Percentiles rank a stretch among this genome's conserved stretches.
These are phyloP conservation scores for Sorex araneus DNA, from an alignment of 2,113 vertebrate species.

Conservation along the genomic window DNA sequence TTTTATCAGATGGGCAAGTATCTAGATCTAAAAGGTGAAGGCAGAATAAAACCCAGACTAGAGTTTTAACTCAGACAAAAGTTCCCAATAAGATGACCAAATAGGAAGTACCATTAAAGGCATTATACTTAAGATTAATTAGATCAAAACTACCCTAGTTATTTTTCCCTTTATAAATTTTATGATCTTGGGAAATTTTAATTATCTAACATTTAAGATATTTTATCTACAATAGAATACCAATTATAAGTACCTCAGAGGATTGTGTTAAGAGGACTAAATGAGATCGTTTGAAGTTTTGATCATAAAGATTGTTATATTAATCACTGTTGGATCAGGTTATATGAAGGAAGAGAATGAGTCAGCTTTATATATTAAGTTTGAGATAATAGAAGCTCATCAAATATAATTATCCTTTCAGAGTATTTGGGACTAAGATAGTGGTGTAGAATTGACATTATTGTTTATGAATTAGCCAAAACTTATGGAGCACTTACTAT, in stretches of 20 bases:
- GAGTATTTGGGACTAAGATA: not conserved
- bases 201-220: no score
- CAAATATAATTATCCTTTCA: not conserved
- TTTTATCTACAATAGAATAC: no score
- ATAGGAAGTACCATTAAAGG: not conserved
- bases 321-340: not conserved
- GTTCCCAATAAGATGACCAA: not conserved
- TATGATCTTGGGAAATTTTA: not conserved
- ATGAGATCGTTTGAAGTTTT: no score
- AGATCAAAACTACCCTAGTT: not conserved
- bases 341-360: not conserved
- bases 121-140: not conserved
- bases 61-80: not conserved
- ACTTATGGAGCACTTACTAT: no score
- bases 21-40: not conserved
- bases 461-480: not conserved
- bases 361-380: not conserved
- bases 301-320: no score
- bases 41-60: not conserved
- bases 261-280: no score
- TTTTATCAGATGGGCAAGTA: no score
- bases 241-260: no score
- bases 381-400: not conserved
- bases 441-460: not conserved
- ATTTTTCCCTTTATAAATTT: not conserved